Percentiles rank a stretch among this genome's conserved stretches.
Evolutionary conservation across 2,113 vertebrate genomes (phyloP).

Genomic region (Embiotoca jacksoni): DNA sequence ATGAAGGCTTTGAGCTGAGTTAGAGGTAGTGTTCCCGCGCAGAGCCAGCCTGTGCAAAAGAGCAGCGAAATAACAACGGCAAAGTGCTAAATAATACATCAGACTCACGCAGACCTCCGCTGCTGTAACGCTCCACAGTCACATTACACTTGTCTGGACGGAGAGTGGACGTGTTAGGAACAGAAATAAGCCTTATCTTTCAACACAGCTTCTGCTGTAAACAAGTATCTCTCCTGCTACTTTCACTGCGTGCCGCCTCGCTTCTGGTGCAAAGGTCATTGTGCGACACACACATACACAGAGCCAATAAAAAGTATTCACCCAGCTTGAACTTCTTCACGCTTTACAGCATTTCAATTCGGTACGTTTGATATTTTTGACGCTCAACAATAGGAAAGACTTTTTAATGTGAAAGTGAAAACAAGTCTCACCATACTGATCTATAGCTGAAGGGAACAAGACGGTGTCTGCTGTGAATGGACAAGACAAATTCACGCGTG

Average conservation of each 20-base stretch:
- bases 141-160: neutral
- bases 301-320: neutral
- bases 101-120: too few species aligned
- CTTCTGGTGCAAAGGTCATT: conserved; percentile 38
- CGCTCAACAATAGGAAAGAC: neutral
- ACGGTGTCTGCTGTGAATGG: too few species aligned
- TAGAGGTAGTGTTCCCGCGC: neutral
- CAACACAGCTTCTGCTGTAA: conserved; percentile 15
- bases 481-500: too few species aligned
- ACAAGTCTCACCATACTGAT: neutral
- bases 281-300: neutral
- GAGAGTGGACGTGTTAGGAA: conserved; percentile 28
- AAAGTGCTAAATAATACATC: too few species aligned
- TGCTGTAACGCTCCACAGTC: too few species aligned
- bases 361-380: neutral
- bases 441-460: too few species aligned
- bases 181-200: conserved; percentile 31
- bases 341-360: neutral
- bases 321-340: neutral
- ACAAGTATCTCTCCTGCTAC: neutral
- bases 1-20: conserved; percentile 5
- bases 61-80: neutral
- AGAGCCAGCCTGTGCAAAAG: neutral
- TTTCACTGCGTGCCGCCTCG: conserved; percentile 6
- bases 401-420: neutral